Evolutionary conservation across 1,140 invertebrate genomes (phyloP), one percentile per base, ranked within the genome.

Genomic region (Drosophila jambulina): DNA sequence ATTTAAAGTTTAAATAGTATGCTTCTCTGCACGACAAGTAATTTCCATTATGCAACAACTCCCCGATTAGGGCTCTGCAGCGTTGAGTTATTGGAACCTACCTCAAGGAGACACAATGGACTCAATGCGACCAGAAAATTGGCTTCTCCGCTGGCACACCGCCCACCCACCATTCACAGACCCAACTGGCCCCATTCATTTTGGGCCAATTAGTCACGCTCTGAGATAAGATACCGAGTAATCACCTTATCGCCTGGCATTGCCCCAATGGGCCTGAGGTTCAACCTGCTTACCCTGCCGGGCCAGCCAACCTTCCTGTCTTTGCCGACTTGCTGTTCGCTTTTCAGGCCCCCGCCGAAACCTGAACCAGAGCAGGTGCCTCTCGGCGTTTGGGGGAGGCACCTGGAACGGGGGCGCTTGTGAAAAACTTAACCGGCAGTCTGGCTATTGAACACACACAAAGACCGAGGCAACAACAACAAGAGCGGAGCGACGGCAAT

Each of bases 201-300:
- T 83, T 77, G 80, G 59, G 80, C 74, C 85, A 87, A 87, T 87
- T 87, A 87, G 84, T 87, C 84, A 87, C 80, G 74, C 85, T 68
- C 74, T 32, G 38, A 71, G 84, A 87, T 87, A 87, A 87, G 84
- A 87, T 87, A 87, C 61, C 80, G 46, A 58, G 65, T 87, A 87
- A 87, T 87, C 84, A 78, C 49, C 80, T 87, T 87, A 87, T 87
- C 84, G 85, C 68, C 67, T 78, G 75, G 75, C 75, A 78, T 78
- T 78, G 75, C 74, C 75, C 65, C 65, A 74, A 75, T 70, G 54
- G 75, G 75, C 53, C 71, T 75, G 53, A 57, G 62, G 60, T 74
- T 71, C 70, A 64, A 46, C 60, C 82, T 67, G 70, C 68, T 54
- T 36, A 56, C 64, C 57, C 75, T 23, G 19, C 63, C 49, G 36